Conservation (phyloP, 2,797 vertebrate genomes). For the Phataginus tetradactyla region DNA sequence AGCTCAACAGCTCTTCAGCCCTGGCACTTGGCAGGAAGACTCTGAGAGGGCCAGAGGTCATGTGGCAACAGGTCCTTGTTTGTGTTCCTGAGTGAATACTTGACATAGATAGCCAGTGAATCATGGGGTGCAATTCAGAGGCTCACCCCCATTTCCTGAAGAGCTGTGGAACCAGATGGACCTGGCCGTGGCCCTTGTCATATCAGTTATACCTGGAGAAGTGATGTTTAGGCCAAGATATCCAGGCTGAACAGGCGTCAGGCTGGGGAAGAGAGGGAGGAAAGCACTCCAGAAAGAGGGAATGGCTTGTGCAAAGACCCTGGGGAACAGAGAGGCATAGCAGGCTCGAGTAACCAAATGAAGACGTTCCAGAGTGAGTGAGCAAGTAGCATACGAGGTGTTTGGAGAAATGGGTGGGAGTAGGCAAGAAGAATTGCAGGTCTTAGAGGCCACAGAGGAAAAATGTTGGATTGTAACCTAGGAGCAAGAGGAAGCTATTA, state of each 20-base stretch:
- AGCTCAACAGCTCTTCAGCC: not conserved
- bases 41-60: not conserved
- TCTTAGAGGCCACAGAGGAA: not conserved
- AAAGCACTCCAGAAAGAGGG: constrained; percentile 20
- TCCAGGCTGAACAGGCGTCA: not conserved
- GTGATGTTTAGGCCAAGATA: not conserved
- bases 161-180: not conserved
- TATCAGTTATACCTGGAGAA: not conserved
- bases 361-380: not conserved
- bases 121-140: not conserved
- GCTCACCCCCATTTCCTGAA: not conserved
- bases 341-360: not conserved
- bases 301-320: not conserved
- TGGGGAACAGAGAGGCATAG: not conserved
- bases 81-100: not conserved
- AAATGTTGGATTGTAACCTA: not conserved
- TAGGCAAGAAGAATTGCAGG: not conserved
- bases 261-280: not conserved
- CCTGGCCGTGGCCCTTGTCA: not conserved
- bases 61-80: not conserved
- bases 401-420: not conserved
- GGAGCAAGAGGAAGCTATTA: not conserved
- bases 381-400: not conserved
- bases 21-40: not conserved
- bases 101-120: not conserved